Percentiles rank a stretch among this genome's conserved stretches.
phyloP scores from a whole-genome alignment of 1,140 invertebrate genomes.

The Metaphire vulgaris region DNA sequence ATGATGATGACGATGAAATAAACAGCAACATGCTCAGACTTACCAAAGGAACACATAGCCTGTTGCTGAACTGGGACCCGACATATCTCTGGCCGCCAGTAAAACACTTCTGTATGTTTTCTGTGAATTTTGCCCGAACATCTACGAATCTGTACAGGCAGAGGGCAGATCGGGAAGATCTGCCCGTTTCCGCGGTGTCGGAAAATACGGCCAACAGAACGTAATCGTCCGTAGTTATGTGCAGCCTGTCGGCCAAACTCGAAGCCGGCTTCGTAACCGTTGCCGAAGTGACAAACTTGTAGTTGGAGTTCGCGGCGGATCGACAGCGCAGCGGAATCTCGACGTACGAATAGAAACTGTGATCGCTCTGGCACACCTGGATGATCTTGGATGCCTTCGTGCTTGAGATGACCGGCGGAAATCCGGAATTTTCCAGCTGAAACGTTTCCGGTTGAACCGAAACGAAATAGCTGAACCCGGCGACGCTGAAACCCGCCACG shows the following conservation, averaged over 20 bases:
- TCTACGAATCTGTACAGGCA: slow-evolving; percentile 91
- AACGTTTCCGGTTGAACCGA: slow-evolving; percentile 82
- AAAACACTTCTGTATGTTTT: slow-evolving; percentile 94
- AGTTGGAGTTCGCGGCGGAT: slow-evolving; percentile 65
- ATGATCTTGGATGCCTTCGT: slow-evolving; percentile 91
- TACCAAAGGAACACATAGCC: slow-evolving; percentile 6
- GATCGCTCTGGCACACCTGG: slow-evolving; percentile 89
- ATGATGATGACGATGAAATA: not conserved
- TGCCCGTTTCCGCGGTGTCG: slow-evolving; percentile 56
- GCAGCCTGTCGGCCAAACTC: slow-evolving; percentile 62
- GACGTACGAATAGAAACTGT: slow-evolving; percentile 93
- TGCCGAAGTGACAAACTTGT: slow-evolving; percentile 87
- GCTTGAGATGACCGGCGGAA: slow-evolving; percentile 76
- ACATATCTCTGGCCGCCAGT: slow-evolving; percentile 47
- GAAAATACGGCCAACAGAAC: slow-evolving; percentile 90
- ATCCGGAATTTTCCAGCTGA: slow-evolving; percentile 63
- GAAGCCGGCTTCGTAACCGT: slow-evolving; percentile 86
- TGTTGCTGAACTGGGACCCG: not conserved
- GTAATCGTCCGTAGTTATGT: slow-evolving; percentile 63
- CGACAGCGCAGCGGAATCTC: slow-evolving; percentile 94
- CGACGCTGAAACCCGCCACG: slow-evolving; percentile 89
- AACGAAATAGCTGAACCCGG: slow-evolving; percentile 94
- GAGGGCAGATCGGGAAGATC: slow-evolving; percentile 66
- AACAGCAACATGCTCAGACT: not conserved
- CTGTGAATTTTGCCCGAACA: slow-evolving; percentile 88